A percentile compares a stretch with the other conserved stretches of the same genome.
These are phyloP conservation scores for Lycophotia porphyrea DNA, from an alignment of 2,888 invertebrate genomes.

Conservation along the genomic window DNA sequence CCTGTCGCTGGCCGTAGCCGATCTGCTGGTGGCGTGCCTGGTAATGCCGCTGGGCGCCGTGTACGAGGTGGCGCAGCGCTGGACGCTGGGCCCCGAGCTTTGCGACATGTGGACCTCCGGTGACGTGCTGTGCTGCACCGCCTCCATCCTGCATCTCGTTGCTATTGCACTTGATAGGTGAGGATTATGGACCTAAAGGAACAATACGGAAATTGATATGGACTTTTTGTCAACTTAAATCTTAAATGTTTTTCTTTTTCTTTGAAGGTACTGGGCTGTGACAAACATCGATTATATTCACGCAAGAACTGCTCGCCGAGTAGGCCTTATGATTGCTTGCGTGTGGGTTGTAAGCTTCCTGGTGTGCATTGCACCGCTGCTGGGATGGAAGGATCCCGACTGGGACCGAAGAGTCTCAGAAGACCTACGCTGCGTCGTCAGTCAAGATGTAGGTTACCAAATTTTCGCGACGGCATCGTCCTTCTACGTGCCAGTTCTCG, in stretches of 20 bases:
- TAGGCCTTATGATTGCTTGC: conserved; percentile 95
- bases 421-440: conserved; percentile 94
- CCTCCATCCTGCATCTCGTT: conserved; percentile 95
- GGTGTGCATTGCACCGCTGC: conserved; percentile 96
- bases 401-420: conserved; percentile 90
- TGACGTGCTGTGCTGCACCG: conserved; percentile 97
- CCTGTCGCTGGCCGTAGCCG: conserved; percentile 97
- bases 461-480: conserved; percentile 97
- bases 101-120: conserved; percentile 98
- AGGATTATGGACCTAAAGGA: conserved; percentile 52
- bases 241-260: conserved; percentile 60
- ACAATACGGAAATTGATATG: background rate
- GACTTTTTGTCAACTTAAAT: background rate
- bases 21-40: conserved; percentile 96
- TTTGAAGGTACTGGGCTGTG: conserved; percentile 95
- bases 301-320: conserved; percentile 93
- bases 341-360: conserved; percentile 96
- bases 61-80: conserved; percentile 94
- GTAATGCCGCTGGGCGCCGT: conserved; percentile 95
- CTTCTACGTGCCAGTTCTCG: conserved; percentile 96
- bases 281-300: conserved; percentile 97
- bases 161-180: conserved; percentile 96
- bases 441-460: conserved; percentile 96
- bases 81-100: conserved; percentile 96
- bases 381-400: conserved; percentile 94